phyloP scores from a whole-genome alignment of 2,113 vertebrate species.

The Cryptotis parvus region DNA sequence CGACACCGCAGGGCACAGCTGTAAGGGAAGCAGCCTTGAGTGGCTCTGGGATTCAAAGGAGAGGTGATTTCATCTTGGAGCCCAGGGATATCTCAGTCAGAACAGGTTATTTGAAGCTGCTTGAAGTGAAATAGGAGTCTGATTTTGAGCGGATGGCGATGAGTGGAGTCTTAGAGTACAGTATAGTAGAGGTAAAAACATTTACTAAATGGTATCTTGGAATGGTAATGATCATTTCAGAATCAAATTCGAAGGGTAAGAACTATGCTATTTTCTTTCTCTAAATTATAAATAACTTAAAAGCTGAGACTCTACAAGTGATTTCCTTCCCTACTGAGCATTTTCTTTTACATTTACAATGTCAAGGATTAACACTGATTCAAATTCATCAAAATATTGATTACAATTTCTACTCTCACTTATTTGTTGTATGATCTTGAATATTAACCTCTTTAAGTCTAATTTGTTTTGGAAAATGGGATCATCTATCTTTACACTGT shows the following conservation, averaged over 20 bases:
- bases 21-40: too few relatives aligned
- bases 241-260: background rate
- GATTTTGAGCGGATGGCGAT: too few relatives aligned
- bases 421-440: slow-evolving; percentile 19
- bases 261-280: slow-evolving; percentile 35
- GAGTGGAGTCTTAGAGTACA: too few relatives aligned
- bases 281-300: slow-evolving; percentile 16
- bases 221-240: too few relatives aligned
- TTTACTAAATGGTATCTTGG: too few relatives aligned
- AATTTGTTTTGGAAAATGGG: slow-evolving; percentile 2
- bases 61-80: too few relatives aligned
- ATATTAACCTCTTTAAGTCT: slow-evolving; percentile 43
- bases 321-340: slow-evolving; percentile 8
- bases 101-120: too few relatives aligned
- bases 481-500: slow-evolving; percentile 3
- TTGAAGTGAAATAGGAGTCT: too few relatives aligned
- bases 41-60: too few relatives aligned
- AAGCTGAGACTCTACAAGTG: slow-evolving; percentile 24
- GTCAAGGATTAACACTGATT: background rate
- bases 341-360: slow-evolving; percentile 10
- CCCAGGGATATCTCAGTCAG: too few relatives aligned
- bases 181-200: too few relatives aligned
- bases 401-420: background rate
- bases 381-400: background rate
- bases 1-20: too few relatives aligned